Base-by-base conservation (phyloP, 2,113 vertebrate genomes). In the Sinocyclocheilus anshuiensis region DNA sequence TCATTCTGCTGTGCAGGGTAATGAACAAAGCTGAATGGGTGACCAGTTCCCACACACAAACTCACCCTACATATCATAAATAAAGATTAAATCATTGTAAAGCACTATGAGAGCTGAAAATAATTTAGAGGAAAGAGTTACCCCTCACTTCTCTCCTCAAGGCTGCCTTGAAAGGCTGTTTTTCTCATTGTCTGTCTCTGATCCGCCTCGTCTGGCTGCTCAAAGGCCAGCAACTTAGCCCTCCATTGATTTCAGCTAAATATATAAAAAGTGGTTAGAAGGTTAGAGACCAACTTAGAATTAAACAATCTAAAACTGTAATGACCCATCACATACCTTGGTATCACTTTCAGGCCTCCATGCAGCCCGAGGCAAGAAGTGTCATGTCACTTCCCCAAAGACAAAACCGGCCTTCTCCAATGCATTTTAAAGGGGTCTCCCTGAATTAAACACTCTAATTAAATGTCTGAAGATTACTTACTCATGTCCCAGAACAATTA, bases 1-100 rank as follows among this genome's bases (percentile, higher is more conserved):
- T 61, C 22, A 59, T 76, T 84, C 36, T 76, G 71, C 77, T 79
- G 24, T 78, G 76, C 55, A 45, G 59, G 50, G 77, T 80, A 72
- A 79, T 86, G 36, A 79, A 78, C 48, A 86, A 69, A 86, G 72
- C 55, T 75, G 13, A 88, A 79, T 79, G 61, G 75, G 15, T 71
- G 79, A 45, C 53, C 55, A 4, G 33, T 75, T 72, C 53, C 22
- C 18, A 65, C 57, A 83, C 39, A 55, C 74, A 83, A 67, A 77
- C 18, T 39, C n/a, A 65, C 18, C 42, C 69, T 57, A 71, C 26
- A n/a, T 12, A 83, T 33, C 76, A 84, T 82, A 57, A 65, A 84
- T 88, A 84, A 82, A 81, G 79, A 69, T 53, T 50, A 86, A 84
- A 29, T 13, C 20, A 53, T 15, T 39, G 59, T 50, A 50, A 72